Percentiles rank a stretch among this genome's conserved stretches.
These are phyloP conservation scores for Thereva unica DNA, from an alignment of 2,888 invertebrate species.

Conservation along the genomic window DNA sequence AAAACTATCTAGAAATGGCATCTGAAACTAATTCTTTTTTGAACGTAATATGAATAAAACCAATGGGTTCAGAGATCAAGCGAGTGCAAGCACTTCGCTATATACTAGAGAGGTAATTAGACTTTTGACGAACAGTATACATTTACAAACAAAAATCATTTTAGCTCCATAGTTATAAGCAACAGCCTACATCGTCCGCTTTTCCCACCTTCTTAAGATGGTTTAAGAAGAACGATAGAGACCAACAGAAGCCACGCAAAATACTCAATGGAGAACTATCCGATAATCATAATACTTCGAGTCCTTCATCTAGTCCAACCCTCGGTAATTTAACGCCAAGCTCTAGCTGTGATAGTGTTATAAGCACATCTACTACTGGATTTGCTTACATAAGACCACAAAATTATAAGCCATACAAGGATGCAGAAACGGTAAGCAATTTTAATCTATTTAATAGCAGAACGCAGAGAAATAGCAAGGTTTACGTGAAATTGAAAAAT, in stretches of 20 bases:
- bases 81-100: constrained; percentile 43
- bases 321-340: constrained; percentile 49
- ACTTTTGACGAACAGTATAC: not conserved
- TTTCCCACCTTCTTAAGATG: constrained; percentile 68
- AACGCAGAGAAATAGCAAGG: too few relatives aligned
- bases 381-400: constrained; percentile 70
- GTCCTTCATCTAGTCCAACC: constrained; percentile 37
- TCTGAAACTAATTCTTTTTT: not conserved
- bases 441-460: not conserved
- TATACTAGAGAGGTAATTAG: constrained; percentile 38
- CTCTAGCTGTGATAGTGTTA: constrained; percentile 65
- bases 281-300: constrained; percentile 44
- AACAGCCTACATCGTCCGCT: constrained; percentile 46
- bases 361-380: constrained; percentile 74
- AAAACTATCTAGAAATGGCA: too few relatives aligned
- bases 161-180: constrained; percentile 23
- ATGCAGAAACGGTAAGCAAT: constrained; percentile 44
- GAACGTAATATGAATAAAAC: constrained; percentile 40
- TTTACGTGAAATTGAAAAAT: too few relatives aligned
- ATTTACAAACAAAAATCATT: not conserved
- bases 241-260: constrained; percentile 34
- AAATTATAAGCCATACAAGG: constrained; percentile 58
- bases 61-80: constrained; percentile 38
- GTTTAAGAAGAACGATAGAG: constrained; percentile 65
- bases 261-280: constrained; percentile 7